A percentile compares a stretch with the other conserved stretches of the same genome.
phyloP scores from a whole-genome alignment of 2,888 invertebrate genomes.

The Scaeva pyrastri region DNA sequence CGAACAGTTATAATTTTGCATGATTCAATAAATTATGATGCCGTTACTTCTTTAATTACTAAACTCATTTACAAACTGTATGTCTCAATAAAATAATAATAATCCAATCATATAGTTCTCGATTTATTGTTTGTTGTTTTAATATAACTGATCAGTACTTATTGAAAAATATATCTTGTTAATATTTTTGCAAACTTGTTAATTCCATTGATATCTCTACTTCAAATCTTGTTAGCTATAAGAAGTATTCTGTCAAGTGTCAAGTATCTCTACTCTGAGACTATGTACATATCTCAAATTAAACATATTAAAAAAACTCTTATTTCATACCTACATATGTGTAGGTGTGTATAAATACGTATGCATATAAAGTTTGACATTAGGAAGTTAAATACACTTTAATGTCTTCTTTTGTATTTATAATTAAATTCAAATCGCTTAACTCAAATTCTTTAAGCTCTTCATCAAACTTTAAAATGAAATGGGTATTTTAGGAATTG shows the following conservation, averaged over 20 bases:
- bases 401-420: background rate
- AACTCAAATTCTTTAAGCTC: background rate
- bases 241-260: background rate
- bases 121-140: background rate
- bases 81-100: slow-evolving; percentile 1
- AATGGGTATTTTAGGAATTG: no score
- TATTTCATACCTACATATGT: no score
- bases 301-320: background rate
- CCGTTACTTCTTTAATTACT: no score
- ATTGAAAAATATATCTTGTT: background rate
- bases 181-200: slow-evolving; percentile 19
- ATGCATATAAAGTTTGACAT: background rate
- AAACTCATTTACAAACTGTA: no score
- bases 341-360: background rate
- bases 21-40: no score
- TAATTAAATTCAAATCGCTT: background rate
- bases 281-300: slow-evolving; percentile 3
- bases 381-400: background rate
- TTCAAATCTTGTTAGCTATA: background rate
- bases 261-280: background rate
- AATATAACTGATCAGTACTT: background rate
- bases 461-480: background rate
- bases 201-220: slow-evolving; percentile 8
- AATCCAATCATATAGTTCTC: background rate
- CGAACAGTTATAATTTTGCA: no score